A percentile compares a stretch with the other conserved stretches of the same genome.
Evolutionary conservation across 2,113 vertebrate genomes (phyloP).

Genomic region (Ailuropoda melanoleuca): DNA sequence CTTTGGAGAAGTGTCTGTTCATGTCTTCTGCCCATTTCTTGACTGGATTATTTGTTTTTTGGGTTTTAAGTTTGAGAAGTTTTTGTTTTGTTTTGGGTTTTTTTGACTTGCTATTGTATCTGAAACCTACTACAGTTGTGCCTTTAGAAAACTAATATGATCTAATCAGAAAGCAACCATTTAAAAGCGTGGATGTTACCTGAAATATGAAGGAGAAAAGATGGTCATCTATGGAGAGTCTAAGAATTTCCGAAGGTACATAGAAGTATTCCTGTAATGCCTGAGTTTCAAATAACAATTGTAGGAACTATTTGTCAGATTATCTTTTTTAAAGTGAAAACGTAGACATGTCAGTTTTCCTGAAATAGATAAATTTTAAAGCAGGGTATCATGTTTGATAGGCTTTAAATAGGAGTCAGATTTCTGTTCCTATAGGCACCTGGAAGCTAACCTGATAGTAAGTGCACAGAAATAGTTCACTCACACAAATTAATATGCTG

Average conservation of each 20-base stretch:
- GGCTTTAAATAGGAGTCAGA: neutral
- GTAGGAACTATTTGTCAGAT: neutral
- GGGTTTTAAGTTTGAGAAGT: no score
- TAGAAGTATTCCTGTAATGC: neutral
- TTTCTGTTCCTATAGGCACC: neutral
- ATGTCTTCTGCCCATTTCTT: no score
- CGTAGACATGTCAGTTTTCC: neutral
- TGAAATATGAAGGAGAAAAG: neutral
- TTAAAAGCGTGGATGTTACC: neutral
- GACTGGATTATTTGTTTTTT: no score
- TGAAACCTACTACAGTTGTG: neutral
- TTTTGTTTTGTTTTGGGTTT: neutral
- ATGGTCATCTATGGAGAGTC: neutral
- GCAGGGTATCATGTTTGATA: neutral
- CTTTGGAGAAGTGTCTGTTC: no score
- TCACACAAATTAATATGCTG: neutral
- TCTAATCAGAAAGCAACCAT: neutral
- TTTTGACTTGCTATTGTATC: neutral
- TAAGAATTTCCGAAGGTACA: neutral
- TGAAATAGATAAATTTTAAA: neutral
- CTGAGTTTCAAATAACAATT: neutral
- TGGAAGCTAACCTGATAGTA: neutral
- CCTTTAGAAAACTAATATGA: neutral
- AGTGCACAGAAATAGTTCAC: neutral
- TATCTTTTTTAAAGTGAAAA: neutral